Evolutionary conservation across 1,140 invertebrate genomes (phyloP), one percentile per base, ranked within the genome.

Genomic region (Sipha flava): DNA sequence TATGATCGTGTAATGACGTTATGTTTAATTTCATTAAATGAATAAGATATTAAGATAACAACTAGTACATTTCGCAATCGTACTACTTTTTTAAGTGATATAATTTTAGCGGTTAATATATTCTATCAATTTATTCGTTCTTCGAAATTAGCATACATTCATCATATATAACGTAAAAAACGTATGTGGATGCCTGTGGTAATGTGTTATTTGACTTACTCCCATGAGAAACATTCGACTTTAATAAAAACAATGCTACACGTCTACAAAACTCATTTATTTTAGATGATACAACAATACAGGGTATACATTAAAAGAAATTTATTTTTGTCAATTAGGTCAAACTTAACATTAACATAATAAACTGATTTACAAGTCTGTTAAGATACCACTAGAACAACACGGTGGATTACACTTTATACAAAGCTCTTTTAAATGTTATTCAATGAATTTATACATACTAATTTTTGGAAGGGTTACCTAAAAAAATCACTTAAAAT

Each of bases 281-380:
- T 6, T 7, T 4, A n/a, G 21, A 14, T n/a, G 47, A 73, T 10
- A 23, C 29, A 21, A 54, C 1, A 16, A 16, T n/a, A 54, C 40
- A 23, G 23, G 23, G 18, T 26, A 26, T 7, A 34, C 70, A 52
- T 37, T 12, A 47, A 49, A 73, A 2, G n/a, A 6, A n/a, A 1
- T 14, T n/a, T 9, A 18, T 52, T 18, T 52, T 52, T 52, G 49
- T n/a, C n/a, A n/a, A n/a, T n/a, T n/a, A 26, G 40, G 18, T 49
- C 23, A 23, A 10, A 31, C n/a, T 73, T 9, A 23, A 73, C 31
- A 54, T 70, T 49, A n/a, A n/a, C n/a, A n/a, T n/a, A n/a, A n/a
- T n/a, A 70, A 70, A 70, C 16, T 34, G 47, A 73, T 73, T 49
- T 73, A 73, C 54, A 49, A 73, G 70, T 66, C 23, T 40, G 14